These are phyloP conservation scores for Cinclus mexicanus DNA, from an alignment of 2,113 vertebrate species.

Conservation along the genomic window DNA sequence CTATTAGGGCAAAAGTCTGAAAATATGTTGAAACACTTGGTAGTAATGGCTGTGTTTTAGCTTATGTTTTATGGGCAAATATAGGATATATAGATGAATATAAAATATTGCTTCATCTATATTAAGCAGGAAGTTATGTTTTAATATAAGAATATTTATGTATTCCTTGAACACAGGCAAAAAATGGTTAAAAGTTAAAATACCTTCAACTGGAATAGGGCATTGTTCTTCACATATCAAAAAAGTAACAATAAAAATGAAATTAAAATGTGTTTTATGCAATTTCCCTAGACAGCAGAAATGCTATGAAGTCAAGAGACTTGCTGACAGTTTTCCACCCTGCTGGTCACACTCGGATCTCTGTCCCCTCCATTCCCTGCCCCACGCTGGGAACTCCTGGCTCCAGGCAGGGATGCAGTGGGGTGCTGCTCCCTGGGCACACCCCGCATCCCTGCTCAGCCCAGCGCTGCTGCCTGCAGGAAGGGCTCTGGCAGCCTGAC, in stretches of 20 bases:
- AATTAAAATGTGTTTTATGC: not conserved
- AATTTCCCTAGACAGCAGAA: not conserved
- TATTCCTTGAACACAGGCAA: not conserved
- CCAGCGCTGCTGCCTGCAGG: not conserved
- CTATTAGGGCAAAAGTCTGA: not conserved
- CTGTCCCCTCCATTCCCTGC: fast-evolving
- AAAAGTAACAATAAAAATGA: not conserved
- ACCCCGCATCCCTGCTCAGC: not conserved
- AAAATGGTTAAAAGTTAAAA: not conserved
- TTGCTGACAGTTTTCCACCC: not conserved
- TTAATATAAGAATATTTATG: not conserved
- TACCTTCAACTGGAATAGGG: not conserved
- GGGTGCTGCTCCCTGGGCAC: not conserved
- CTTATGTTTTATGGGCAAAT: not conserved
- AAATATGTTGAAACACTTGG: not conserved
- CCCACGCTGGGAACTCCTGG: too few species aligned
- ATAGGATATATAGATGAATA: not conserved
- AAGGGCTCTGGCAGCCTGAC: not conserved
- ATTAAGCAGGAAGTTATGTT: not conserved
- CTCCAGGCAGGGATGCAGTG: too few species aligned
- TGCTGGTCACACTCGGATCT: fast-evolving
- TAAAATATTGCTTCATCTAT: not conserved
- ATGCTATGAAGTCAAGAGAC: not conserved
- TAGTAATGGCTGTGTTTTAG: not conserved
- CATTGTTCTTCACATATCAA: not conserved